Evolutionary conservation across 1,140 invertebrate genomes (phyloP), one percentile per base, ranked within the genome.

Genomic region (Megalonaias nervosa): DNA sequence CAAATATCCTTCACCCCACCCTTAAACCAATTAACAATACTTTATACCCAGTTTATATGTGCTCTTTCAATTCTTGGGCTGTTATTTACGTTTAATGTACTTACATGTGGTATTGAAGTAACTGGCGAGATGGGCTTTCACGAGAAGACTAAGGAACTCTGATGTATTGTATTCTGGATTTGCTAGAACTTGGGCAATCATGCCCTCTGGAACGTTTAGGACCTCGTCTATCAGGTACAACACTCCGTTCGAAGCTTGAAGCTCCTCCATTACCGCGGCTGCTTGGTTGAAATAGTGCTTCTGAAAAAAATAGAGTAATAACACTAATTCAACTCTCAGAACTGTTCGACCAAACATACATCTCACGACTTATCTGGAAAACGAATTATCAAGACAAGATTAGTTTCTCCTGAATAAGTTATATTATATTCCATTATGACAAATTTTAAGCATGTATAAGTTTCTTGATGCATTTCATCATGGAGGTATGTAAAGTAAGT

Each of bases 191-290:
- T 70, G 23, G 74, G 75, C 73, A 57, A 85, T 80, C 3, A 82
- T 83, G 15, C 80, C 81, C 60, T 85, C 83, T 12, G 83, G 83
- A 1, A 80, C 77, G 67, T 83, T 80, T 21, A 85, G 69, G 1
- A 85, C 79, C 21, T 72, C 74, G 56, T 85, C 80, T 65, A 85
- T 74, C 0, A 84, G 60, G 64, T 80, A 80, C 56, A 82, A 67
- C 9, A 82, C 77, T 12, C 71, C 82, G 58, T 80, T 80, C n/a
- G 62, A 65, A 13, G 82, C 79, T 58, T 82, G 81, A 21, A 78
- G 38, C 60, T 85, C 83, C 12, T 58, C 60, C 31, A 64, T 67
- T 15, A 81, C 67, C 26, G 73, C 81, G 38, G 68, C 66, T 14
- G 77, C 83, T 67, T 82, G 67, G 67, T 85, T 85, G 59, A 83